phyloP scores from a whole-genome alignment of 1,140 invertebrate species.

The Calosoma granatense region DNA sequence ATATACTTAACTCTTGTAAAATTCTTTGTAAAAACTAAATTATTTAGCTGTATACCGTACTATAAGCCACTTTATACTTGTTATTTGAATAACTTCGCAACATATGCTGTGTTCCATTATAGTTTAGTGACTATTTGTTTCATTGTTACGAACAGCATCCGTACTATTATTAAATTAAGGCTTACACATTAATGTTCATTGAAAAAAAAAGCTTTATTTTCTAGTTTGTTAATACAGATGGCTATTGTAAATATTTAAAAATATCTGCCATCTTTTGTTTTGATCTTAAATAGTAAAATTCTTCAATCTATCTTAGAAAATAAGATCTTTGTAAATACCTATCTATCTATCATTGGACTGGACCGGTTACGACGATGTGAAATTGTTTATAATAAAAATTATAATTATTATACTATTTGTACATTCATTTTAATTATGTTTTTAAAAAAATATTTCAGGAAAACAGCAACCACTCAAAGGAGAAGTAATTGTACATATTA shows the following conservation, averaged over 20 bases:
- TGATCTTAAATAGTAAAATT: background rate
- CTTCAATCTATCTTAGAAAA: background rate
- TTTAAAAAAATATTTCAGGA: too few relatives aligned
- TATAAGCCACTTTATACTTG: too few relatives aligned
- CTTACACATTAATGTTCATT: background rate
- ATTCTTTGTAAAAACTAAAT: too few relatives aligned
- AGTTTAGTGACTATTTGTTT: background rate
- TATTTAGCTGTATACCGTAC: too few relatives aligned
- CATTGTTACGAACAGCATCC: background rate
- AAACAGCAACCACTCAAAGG: too few relatives aligned
- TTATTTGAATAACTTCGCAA: too few relatives aligned
- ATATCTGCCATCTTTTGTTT: background rate
- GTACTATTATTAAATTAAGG: background rate
- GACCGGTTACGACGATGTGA: background rate
- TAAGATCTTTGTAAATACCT: background rate
- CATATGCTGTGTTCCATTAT: background rate
- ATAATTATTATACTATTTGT: conserved; percentile 3
- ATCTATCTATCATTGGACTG: background rate
- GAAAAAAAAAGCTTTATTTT: background rate
- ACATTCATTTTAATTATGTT: too few relatives aligned
- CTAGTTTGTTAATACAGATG: background rate
- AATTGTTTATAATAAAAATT: background rate
- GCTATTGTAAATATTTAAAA: background rate
- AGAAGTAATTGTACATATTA: too few relatives aligned
- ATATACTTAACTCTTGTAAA: background rate